A percentile compares a stretch with the other conserved stretches of the same genome.
phyloP scores from a whole-genome alignment of 2,888 invertebrate genomes.

The Neocrepidodera transversa region DNA sequence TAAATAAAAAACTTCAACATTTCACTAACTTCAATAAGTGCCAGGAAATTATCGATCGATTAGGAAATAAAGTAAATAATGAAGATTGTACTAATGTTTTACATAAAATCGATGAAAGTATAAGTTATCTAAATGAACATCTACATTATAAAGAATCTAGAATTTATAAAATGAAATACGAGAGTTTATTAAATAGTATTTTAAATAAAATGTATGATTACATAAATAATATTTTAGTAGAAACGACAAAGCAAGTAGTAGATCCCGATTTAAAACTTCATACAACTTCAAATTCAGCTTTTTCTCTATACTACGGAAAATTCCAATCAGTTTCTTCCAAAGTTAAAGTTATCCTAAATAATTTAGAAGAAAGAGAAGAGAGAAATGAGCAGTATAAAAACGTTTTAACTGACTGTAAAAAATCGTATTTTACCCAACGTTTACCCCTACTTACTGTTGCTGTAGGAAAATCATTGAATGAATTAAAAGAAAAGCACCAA shows the following conservation, averaged over 20 bases:
- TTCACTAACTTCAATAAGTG: conserved; percentile 75
- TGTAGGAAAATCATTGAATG: conserved; percentile 72
- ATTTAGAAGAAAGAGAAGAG: conserved; percentile 80
- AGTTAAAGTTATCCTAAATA: conserved; percentile 79
- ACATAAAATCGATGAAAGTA: conserved; percentile 84
- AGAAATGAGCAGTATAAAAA: conserved; percentile 78
- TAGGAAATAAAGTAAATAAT: conserved; percentile 61
- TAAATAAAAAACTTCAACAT: conserved; percentile 81
- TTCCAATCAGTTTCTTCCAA: conserved; percentile 92
- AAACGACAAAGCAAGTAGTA: conserved; percentile 79
- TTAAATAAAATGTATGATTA: conserved; percentile 81
- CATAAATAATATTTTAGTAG: conserved; percentile 76
- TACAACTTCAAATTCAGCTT: conserved; percentile 66
- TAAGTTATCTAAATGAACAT: conserved; percentile 80
- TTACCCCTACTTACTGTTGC: conserved; percentile 71
- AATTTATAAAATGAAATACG: conserved; percentile 82
- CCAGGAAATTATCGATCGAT: conserved; percentile 49
- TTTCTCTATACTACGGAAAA: conserved; percentile 91
- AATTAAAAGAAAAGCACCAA: conserved; percentile 69
- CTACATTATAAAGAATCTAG: conserved; percentile 88
- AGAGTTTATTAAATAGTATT: conserved; percentile 82
- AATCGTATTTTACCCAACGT: conserved; percentile 80
- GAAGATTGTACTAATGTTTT: conserved; percentile 84
- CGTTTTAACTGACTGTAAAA: conserved; percentile 80
- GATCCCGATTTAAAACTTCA: conserved; percentile 55